phyloP scores from a whole-genome alignment of 1,140 invertebrate species.

The Ylistrum balloti region DNA sequence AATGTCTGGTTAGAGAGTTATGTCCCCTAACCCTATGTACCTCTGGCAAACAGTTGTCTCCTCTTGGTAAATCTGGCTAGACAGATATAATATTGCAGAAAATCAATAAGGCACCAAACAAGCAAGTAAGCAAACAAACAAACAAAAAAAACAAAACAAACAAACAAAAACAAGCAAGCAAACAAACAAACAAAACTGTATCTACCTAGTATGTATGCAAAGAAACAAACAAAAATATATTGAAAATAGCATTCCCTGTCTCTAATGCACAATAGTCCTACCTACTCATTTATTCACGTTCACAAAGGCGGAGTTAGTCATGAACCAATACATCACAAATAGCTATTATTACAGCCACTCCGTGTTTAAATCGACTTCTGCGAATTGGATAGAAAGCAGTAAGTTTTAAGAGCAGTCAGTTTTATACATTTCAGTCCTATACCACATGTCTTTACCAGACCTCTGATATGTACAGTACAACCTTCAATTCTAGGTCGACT shows the following conservation, averaged over 20 bases:
- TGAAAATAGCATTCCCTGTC: background rate
- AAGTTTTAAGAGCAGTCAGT: background rate
- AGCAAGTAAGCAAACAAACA: too few relatives aligned
- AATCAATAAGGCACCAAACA: too few relatives aligned
- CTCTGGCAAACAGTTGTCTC: too few relatives aligned
- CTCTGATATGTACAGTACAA: background rate
- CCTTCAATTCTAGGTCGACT: background rate
- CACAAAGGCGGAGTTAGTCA: background rate
- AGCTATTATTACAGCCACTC: background rate
- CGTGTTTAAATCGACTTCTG: background rate
- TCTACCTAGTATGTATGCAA: too few relatives aligned
- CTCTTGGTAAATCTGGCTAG: too few relatives aligned
- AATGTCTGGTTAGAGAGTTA: too few relatives aligned
- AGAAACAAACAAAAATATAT: too few relatives aligned
- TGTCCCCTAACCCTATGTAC: too few relatives aligned
- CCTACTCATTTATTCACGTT: background rate
- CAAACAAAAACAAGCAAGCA: too few relatives aligned
- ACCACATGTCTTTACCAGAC: background rate
- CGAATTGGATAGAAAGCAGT: background rate
- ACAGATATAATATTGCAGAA: too few relatives aligned
- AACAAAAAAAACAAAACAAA: too few relatives aligned
- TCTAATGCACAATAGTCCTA: background rate
- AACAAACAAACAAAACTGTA: too few relatives aligned
- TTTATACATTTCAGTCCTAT: background rate
- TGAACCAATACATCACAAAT: slow-evolving; percentile 13